A percentile compares a stretch with the other conserved stretches of the same genome.
These are phyloP conservation scores for Xiphorhynchus erythropygius DNA, from an alignment of 2,797 vertebrate genomes.

Conservation along the genomic window DNA sequence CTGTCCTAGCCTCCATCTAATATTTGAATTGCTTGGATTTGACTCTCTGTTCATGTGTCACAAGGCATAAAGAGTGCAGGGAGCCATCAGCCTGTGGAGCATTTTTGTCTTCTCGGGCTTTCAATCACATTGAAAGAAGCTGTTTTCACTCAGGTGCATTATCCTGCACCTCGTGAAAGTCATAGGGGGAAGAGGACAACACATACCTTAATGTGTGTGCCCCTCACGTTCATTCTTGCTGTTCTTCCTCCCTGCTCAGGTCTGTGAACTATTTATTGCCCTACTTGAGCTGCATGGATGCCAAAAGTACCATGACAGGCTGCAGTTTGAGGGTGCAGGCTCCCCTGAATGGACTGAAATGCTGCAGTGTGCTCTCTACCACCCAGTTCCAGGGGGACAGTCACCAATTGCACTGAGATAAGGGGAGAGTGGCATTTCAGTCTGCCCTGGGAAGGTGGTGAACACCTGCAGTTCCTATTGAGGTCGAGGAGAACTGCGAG, in stretches of 20 bases:
- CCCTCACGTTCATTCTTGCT: neutral
- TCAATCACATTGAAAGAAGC: neutral
- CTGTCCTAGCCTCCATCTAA: neutral
- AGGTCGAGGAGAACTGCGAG: neutral
- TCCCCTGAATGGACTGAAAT: neutral
- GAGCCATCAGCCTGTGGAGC: neutral
- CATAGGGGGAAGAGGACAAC: fast-evolving
- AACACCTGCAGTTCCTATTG: neutral
- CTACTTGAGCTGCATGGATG: neutral
- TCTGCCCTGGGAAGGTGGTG: neutral
- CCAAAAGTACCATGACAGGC: neutral
- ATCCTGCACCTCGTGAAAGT: neutral
- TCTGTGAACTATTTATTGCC: neutral
- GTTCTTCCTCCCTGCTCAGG: neutral
- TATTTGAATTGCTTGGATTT: neutral
- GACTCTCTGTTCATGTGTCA: neutral
- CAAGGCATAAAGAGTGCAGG: neutral
- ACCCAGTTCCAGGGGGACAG: neutral
- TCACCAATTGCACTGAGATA: neutral
- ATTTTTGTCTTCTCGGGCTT: neutral
- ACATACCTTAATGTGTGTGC: neutral
- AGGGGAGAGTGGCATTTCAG: neutral
- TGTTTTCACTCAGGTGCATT: neutral
- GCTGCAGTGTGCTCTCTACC: neutral
- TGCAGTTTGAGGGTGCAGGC: neutral